Conservation (phyloP, 2,797 vertebrate genomes). For the Platyrinchus mystaceus region DNA sequence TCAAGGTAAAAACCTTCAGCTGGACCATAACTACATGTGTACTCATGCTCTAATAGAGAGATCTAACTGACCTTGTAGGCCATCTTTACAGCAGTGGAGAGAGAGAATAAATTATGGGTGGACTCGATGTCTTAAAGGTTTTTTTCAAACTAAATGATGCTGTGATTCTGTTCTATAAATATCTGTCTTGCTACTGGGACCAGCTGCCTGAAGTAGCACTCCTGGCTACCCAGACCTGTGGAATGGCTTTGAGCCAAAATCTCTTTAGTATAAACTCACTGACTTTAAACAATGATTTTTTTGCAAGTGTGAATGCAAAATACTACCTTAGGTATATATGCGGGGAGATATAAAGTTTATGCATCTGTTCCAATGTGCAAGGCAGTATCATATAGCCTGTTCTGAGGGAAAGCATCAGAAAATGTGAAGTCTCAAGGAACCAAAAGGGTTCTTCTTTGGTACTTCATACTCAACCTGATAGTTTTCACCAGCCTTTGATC, state of each 20-base stretch:
- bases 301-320: not conserved
- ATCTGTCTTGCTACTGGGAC: not conserved
- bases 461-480: not conserved
- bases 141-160: not conserved
- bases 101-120: not conserved
- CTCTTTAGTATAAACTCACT: not conserved
- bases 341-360: not conserved
- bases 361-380: not conserved
- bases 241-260: not conserved
- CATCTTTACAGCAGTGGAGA: not conserved
- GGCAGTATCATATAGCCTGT: rapidly evolving
- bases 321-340: not conserved
- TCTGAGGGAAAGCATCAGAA: not conserved
- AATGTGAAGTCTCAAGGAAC: not conserved
- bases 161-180: not conserved
- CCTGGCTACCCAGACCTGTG: not conserved
- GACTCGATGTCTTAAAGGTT: not conserved
- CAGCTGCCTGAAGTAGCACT: not conserved
- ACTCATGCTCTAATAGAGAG: not conserved
- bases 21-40: not conserved
- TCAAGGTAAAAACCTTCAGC: not conserved
- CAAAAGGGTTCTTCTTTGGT: not conserved
- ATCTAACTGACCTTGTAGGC: not conserved
- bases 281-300: not conserved
- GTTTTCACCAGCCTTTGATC: not conserved